These are phyloP conservation scores for Gobio occitaniae DNA, from an alignment of 2,797 vertebrate species.

Conservation along the genomic window DNA sequence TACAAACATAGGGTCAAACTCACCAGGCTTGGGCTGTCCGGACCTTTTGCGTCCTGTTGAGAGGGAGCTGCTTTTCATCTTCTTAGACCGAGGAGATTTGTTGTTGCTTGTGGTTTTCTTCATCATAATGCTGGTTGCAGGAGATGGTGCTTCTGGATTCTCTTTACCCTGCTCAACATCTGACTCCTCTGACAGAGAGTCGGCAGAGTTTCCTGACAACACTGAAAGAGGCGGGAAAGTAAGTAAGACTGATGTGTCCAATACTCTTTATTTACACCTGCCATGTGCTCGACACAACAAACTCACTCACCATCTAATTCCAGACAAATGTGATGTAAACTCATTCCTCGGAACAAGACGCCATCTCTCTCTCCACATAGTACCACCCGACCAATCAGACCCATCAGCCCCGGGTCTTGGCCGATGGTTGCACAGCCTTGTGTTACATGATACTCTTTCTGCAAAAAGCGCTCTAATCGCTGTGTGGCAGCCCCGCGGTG, in stretches of 20 bases:
- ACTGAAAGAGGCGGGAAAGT: slow-evolving; percentile 65
- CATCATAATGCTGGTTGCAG: slow-evolving; percentile 71
- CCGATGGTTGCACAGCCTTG: slow-evolving; percentile 81
- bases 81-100: slow-evolving; percentile 76
- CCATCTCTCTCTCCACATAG: slow-evolving; percentile 83
- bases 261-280: background rate
- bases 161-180: slow-evolving; percentile 77
- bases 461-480: slow-evolving; percentile 80
- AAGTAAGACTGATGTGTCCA: slow-evolving; percentile 3
- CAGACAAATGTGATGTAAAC: slow-evolving; percentile 84
- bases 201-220: slow-evolving; percentile 85
- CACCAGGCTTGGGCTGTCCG: slow-evolving; percentile 71
- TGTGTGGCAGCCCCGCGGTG: slow-evolving; percentile 73
- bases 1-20: slow-evolving; percentile 26
- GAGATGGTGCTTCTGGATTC: slow-evolving; percentile 62
- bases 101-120: slow-evolving; percentile 76
- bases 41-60: slow-evolving; percentile 71
- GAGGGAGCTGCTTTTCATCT: slow-evolving; percentile 67
- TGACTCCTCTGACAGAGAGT: slow-evolving; percentile 81
- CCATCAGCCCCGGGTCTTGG: slow-evolving; percentile 83
- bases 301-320: slow-evolving; percentile 78
- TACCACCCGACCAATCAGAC: slow-evolving; percentile 80
- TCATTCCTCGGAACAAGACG: slow-evolving; percentile 84
- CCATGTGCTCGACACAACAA: slow-evolving; percentile 13
- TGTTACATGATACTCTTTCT: slow-evolving; percentile 83